Evolutionary conservation across 2,113 vertebrate species (phyloP), one percentile per base, ranked within the genome.

Genomic region (Istiophorus platypterus): DNA sequence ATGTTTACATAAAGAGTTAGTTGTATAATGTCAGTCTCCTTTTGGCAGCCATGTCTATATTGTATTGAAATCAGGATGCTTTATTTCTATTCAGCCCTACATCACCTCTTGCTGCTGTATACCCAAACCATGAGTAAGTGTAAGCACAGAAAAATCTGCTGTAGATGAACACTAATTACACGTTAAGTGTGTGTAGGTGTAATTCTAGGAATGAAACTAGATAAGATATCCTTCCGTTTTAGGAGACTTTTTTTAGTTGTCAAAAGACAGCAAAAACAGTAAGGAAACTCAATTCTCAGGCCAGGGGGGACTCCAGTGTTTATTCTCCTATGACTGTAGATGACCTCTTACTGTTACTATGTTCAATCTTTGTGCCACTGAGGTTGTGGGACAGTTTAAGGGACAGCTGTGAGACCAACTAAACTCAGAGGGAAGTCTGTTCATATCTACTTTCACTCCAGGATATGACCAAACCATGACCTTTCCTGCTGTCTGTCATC

Each of bases 331-430:
- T 76, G 67, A 82, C 75, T 75, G 62, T 7, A 61, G 49, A 61
- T 75, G 52, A 72, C 74, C 80, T 24, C 72, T 72, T n/a, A 47
- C 75, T 77, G 62, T 7, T n/a, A n/a, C 52, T 79, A 64, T 20
- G n/a, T 37, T 75, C 12, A 22, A 62, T 80, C 34, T 39, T 34
- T 72, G 74, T 85, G 69, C 70, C 15, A 1, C 78, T 74, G 62
- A 59, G 85, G 87, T 89, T 91, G 75, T 91, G 92, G 86, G 82
- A 90, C 89, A 85, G 85, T 86, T 90, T 85, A 85, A 31, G 27
- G 64, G 69, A 81, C 49, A 58, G 74, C 78, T 63, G 57, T 86
- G 72, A 51, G 59, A 87, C 67, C 66, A 72, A 45, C 56, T 45
- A 26, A 70, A 62, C 71, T 82, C 58, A 9, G 59, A 85, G 74